phyloP scores from a whole-genome alignment of 2,797 vertebrate genomes.

The Lithobates pipiens region DNA sequence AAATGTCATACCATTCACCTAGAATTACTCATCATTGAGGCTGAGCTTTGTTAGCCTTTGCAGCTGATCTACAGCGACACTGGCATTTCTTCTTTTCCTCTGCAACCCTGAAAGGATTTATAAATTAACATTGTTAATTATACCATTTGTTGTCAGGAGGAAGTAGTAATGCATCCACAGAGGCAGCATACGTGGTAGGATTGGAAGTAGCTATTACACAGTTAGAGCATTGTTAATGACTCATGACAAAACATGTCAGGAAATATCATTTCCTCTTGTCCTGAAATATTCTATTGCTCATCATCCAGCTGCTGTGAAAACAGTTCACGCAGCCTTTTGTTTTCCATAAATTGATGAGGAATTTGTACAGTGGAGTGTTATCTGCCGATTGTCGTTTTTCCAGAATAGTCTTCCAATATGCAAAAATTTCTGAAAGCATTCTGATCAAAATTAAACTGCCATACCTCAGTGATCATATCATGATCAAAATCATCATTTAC shows the following conservation, averaged over 20 bases:
- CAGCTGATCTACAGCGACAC: slow-evolving; percentile 1
- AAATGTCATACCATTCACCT: too few relatives aligned
- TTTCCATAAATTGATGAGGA: too few relatives aligned
- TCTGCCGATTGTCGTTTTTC: too few relatives aligned
- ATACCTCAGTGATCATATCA: too few relatives aligned
- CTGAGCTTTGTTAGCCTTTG: background rate
- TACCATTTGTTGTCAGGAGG: slow-evolving; percentile 18
- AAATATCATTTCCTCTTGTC: slow-evolving; percentile 13
- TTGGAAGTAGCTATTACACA: background rate
- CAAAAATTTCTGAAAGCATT: too few relatives aligned
- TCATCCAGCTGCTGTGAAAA: slow-evolving; percentile 8
- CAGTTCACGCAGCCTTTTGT: background rate
- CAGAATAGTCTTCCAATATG: too few relatives aligned
- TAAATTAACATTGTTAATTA: slow-evolving; percentile 4
- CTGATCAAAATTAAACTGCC: too few relatives aligned
- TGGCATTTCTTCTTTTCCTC: background rate
- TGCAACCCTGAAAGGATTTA: slow-evolving; percentile 4
- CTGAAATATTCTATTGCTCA: background rate
- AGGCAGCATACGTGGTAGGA: background rate
- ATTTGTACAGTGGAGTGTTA: too few relatives aligned
- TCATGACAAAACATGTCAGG: slow-evolving; percentile 8
- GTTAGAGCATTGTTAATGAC: slow-evolving; percentile 14
- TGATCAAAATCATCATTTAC: too few relatives aligned
- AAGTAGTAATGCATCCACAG: slow-evolving; percentile 3
- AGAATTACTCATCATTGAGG: too few relatives aligned